Evolutionary conservation across 2,888 invertebrate genomes (phyloP).

Genomic region (Cetonia aurata): DNA sequence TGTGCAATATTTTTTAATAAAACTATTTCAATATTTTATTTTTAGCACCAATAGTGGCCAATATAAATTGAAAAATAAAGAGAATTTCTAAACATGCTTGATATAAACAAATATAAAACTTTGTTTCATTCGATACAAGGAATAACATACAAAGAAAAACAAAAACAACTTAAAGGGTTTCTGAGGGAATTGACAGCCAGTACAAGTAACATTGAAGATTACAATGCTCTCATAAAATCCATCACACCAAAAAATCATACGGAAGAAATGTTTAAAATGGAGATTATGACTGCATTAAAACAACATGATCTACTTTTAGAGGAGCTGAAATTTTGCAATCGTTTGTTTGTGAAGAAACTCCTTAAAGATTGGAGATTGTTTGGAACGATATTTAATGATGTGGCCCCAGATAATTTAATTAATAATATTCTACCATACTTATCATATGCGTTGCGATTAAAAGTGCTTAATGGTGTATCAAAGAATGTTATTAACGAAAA

Average conservation of each 20-base stretch:
- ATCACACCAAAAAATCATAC: slow-evolving; percentile 40
- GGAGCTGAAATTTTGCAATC: slow-evolving; percentile 44
- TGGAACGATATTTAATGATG: slow-evolving; percentile 34
- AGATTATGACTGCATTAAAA: slow-evolving; percentile 44
- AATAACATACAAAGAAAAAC: slow-evolving; percentile 22
- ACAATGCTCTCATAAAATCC: slow-evolving; percentile 30
- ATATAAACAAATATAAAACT: background rate
- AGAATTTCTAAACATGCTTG: background rate
- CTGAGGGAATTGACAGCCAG: slow-evolving; percentile 15
- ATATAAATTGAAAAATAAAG: background rate
- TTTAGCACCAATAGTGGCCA: no score
- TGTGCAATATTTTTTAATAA: no score
- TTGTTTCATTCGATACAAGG: slow-evolving; percentile 18
- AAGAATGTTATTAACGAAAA: slow-evolving; percentile 41
- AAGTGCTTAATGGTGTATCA: slow-evolving; percentile 42
- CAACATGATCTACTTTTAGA: slow-evolving; percentile 38
- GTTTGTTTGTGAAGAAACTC: slow-evolving; percentile 41
- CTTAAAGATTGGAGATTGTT: slow-evolving; percentile 39
- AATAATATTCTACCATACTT: slow-evolving; percentile 45
- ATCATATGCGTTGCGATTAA: slow-evolving; percentile 44
- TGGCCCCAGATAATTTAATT: slow-evolving; percentile 26
- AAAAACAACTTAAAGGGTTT: slow-evolving; percentile 41
- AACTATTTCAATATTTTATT: no score
- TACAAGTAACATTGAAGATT: slow-evolving; percentile 19
- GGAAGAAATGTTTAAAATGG: slow-evolving; percentile 47